Evolutionary conservation across 1,140 invertebrate genomes (phyloP).

Genomic region (Metaphire vulgaris): DNA sequence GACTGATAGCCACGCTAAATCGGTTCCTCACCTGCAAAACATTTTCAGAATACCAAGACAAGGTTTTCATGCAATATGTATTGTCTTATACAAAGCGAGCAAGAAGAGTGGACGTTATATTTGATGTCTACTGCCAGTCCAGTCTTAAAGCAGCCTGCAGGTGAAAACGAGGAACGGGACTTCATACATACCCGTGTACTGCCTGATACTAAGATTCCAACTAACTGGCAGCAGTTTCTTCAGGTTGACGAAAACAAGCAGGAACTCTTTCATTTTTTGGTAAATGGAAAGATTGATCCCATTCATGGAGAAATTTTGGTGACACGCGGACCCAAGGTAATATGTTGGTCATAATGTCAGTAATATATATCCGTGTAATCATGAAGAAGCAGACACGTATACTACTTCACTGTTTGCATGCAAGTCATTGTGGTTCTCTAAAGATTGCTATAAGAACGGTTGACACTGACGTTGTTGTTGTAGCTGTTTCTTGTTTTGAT

Average conservation of each 20-base stretch:
- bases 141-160: conserved; percentile 28
- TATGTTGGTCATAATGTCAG: background rate
- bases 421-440: background rate
- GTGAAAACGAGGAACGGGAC: conserved; percentile 27
- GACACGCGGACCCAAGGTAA: background rate
- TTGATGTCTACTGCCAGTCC: conserved; percentile 29
- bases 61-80: conserved; percentile 26
- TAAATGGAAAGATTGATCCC: background rate
- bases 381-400: background rate
- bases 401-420: background rate
- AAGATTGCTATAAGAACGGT: background rate
- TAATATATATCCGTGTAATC: background rate
- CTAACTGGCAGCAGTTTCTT: conserved; percentile 16
- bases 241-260: background rate
- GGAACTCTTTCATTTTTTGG: background rate
- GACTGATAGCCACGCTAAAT: too few relatives aligned
- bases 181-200: conserved; percentile 21
- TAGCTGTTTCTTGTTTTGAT: background rate
- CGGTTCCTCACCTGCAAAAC: conserved; percentile 16
- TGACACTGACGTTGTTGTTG: background rate
- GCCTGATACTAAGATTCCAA: conserved; percentile 6
- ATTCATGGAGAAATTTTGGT: background rate
- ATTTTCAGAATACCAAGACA: conserved; percentile 31
- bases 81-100: conserved; percentile 27
- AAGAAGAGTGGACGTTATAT: conserved; percentile 43